These are phyloP conservation scores for Odontocolon sp. DNA, from an alignment of 2,888 invertebrate genomes.

Conservation along the genomic window DNA sequence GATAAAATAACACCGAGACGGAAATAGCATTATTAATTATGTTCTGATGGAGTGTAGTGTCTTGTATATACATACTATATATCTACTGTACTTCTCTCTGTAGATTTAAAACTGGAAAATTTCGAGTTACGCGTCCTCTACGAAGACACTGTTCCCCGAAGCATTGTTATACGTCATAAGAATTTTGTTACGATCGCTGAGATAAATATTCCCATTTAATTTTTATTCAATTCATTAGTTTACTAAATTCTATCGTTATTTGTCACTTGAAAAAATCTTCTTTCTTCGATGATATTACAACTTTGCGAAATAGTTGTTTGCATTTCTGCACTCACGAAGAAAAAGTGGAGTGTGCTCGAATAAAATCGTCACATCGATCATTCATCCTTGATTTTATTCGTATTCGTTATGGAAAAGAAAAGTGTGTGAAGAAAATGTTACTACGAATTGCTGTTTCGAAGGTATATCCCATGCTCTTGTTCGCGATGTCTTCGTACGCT, in stretches of 20 bases:
- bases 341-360: neutral
- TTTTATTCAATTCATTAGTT: conserved; percentile 1
- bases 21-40: conserved; percentile 78
- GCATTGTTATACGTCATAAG: conserved; percentile 29
- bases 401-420: conserved; percentile 34
- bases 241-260: conserved; percentile 10
- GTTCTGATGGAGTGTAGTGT: conserved; percentile 80
- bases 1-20: conserved; percentile 70
- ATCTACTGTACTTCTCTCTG: conserved; percentile 51
- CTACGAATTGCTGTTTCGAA: conserved; percentile 52
- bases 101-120: conserved; percentile 54
- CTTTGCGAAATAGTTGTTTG: conserved; percentile 6
- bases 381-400: conserved; percentile 16
- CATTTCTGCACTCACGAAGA: neutral
- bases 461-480: conserved; percentile 70
- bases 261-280: conserved; percentile 19
- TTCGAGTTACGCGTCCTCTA: conserved; percentile 36
- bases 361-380: neutral
- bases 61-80: conserved; percentile 78
- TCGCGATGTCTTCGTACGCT: conserved; percentile 70
- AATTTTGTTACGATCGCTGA: conserved; percentile 37
- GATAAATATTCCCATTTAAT: conserved; percentile 14
- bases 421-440: conserved; percentile 44
- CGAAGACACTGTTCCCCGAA: conserved; percentile 36
- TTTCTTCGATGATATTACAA: conserved; percentile 8